A percentile compares a stretch with the other conserved stretches of the same genome.
Conservation (phyloP, 2,797 vertebrate species). For the Channallabes apus region DNA sequence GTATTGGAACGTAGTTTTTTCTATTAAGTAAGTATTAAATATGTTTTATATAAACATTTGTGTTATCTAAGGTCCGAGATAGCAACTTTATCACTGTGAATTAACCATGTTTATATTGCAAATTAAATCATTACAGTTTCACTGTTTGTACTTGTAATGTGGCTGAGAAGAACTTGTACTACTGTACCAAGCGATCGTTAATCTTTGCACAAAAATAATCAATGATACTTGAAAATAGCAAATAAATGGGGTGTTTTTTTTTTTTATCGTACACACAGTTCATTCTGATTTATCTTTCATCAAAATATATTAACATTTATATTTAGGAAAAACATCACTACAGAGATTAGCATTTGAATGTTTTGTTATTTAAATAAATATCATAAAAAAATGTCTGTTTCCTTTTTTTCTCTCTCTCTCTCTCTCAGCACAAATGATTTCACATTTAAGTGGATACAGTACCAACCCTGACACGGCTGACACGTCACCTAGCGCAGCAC, state of each 20-base stretch:
- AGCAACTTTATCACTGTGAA: constrained; percentile 25
- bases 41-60: not conserved
- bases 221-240: constrained; percentile 17
- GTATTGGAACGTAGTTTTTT: not conserved
- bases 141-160: constrained; percentile 1
- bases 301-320: not conserved
- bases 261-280: not conserved
- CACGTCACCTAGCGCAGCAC: constrained; percentile 30
- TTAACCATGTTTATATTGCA: constrained; percentile 5
- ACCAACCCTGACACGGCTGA: not conserved
- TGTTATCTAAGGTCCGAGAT: constrained; percentile 8
- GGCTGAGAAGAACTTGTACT: not conserved
- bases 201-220: constrained; percentile 27
- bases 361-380: not conserved
- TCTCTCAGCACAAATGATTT: not conserved
- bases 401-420: not conserved
- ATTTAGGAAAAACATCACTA: not conserved
- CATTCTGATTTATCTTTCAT: too few species aligned
- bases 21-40: not conserved
- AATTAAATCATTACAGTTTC: constrained; percentile 14
- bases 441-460: not conserved
- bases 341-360: not conserved
- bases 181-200: not conserved
- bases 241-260: not conserved
- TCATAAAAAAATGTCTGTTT: not conserved